phyloP scores from a whole-genome alignment of 2,888 invertebrate genomes.

The Andrena marginata region DNA sequence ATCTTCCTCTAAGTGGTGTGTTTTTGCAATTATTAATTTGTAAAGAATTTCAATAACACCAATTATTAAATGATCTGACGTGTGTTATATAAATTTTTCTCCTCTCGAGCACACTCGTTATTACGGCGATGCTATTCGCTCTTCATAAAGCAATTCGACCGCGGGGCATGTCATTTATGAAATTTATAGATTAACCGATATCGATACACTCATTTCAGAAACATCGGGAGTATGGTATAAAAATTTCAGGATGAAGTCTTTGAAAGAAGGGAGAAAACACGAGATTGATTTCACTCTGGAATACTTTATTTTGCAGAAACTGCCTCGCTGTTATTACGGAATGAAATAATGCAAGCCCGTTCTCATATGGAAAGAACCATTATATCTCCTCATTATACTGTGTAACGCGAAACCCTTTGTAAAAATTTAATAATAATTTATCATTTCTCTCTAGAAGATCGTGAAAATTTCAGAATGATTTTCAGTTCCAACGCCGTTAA shows the following conservation, averaged over 20 bases:
- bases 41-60: no score
- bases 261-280: background rate
- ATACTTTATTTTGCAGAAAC: no score
- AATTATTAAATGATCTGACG: background rate
- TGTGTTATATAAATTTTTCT: background rate
- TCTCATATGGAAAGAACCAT: background rate
- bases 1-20: no score
- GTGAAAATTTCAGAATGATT: no score
- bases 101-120: constrained; percentile 1
- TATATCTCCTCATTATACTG: background rate
- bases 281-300: background rate
- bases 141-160: background rate
- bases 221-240: background rate
- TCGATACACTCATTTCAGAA: constrained; percentile 6
- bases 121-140: background rate
- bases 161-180: constrained; percentile 20
- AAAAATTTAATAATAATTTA: no score
- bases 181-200: constrained; percentile 32
- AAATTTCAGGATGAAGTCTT: constrained; percentile 18
- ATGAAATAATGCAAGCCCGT: background rate
- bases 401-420: no score
- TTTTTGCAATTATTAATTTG: no score
- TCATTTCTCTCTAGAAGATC: no score
- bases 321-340: no score
- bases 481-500: no score